Evolutionary conservation across 2,113 vertebrate genomes (phyloP).

Genomic region (Edolisoma coerulescens): DNA sequence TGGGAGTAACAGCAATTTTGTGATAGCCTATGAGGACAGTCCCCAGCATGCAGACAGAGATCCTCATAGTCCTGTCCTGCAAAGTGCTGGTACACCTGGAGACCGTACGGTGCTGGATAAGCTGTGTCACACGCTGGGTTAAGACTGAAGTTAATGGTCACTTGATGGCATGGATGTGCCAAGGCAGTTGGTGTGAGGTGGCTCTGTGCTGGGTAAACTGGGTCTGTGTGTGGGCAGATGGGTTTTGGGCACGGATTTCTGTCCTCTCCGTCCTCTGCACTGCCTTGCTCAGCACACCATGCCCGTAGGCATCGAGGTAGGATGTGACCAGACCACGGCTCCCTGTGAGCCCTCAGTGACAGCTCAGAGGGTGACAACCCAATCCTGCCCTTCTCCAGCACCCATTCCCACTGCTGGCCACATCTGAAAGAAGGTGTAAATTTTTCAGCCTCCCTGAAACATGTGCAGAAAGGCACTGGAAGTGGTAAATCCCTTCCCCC

Average conservation of each 20-base stretch:
- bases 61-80: background rate
- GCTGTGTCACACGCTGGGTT: background rate
- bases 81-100: background rate
- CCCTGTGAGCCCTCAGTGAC: background rate
- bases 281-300: background rate
- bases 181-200: background rate
- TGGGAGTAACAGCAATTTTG: background rate
- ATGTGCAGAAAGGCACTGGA: background rate
- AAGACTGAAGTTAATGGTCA: background rate
- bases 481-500: background rate
- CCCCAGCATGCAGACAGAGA: background rate
- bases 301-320: accelerated
- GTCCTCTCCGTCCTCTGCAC: accelerated
- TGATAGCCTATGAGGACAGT: background rate
- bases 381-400: background rate
- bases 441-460: background rate
- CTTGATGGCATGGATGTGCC: background rate
- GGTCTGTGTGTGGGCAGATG: background rate
- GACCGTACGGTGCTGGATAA: accelerated
- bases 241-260: background rate
- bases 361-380: background rate
- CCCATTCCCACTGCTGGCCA: background rate
- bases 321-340: background rate
- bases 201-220: background rate
- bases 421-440: accelerated